phyloP scores from a whole-genome alignment of 1,140 invertebrate genomes.

The Drosophila baimaii region DNA sequence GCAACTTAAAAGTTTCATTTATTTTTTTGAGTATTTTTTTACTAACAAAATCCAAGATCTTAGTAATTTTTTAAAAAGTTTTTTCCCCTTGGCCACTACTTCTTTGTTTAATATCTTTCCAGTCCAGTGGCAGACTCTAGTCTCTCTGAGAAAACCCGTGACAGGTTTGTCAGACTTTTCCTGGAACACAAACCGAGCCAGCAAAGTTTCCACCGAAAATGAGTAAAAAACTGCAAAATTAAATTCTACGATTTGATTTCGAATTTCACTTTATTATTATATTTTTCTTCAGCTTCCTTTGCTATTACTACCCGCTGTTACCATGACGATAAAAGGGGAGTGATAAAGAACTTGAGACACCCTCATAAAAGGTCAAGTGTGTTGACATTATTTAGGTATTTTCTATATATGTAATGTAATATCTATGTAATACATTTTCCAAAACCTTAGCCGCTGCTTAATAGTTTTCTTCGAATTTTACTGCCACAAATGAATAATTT shows the following conservation, averaged over 20 bases:
- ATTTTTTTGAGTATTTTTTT: not conserved
- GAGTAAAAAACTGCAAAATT: constrained; percentile 57
- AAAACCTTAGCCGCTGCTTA: no score
- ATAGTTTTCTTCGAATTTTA: no score
- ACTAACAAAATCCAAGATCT: not conserved
- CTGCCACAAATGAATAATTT: no score
- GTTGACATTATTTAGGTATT: no score
- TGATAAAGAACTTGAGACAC: not conserved
- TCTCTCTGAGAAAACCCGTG: constrained; percentile 77
- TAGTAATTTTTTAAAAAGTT: not conserved
- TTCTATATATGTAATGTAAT: no score
- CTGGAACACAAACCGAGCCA: constrained; percentile 73
- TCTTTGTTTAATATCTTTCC: constrained; percentile 22
- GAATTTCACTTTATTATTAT: constrained; percentile 12
- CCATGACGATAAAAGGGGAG: not conserved
- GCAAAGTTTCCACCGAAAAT: constrained; percentile 40
- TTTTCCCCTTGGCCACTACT: not conserved
- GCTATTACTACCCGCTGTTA: constrained; percentile 32
- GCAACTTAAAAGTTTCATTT: not conserved
- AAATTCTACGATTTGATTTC: constrained; percentile 30
- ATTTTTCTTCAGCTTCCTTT: constrained; percentile 26
- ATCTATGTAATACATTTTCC: no score
- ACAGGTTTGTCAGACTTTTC: constrained; percentile 76
- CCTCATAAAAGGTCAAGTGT: no score
- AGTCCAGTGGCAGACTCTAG: constrained; percentile 48